These are phyloP conservation scores for Serranochromis macrocephalus DNA, from an alignment of 2,113 vertebrate species.

Conservation along the genomic window DNA sequence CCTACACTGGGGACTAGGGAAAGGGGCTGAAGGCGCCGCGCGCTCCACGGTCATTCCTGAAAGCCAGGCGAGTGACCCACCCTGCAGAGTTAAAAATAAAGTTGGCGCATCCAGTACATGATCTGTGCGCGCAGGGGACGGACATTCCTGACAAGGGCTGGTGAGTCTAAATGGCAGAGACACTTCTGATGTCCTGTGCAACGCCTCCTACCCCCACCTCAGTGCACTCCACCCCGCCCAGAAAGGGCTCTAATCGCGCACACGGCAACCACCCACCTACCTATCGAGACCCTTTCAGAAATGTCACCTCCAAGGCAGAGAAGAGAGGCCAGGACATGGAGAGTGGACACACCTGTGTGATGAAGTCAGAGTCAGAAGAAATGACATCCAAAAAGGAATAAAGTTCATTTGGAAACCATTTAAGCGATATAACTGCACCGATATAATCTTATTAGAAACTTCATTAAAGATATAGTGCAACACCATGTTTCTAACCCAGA, in stretches of 20 bases:
- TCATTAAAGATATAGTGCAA: not conserved
- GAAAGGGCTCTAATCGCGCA: conserved; percentile 25
- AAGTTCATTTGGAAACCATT: not conserved
- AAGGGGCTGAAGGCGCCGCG: conserved; percentile 36
- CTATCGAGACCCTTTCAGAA: not conserved
- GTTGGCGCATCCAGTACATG: conserved; percentile 54
- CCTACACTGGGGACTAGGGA: conserved; percentile 32
- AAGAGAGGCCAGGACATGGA: not conserved
- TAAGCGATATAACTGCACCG: not conserved
- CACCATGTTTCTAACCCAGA: not conserved
- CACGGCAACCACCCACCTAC: not conserved
- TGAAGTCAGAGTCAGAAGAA: not conserved
- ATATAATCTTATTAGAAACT: not conserved
- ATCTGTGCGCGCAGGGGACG: conserved; percentile 51
- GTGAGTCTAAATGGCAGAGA: conserved; percentile 74
- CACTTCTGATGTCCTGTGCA: conserved; percentile 34
- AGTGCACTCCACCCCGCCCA: conserved; percentile 4
- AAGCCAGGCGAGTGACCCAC: conserved; percentile 62
- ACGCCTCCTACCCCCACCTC: not conserved
- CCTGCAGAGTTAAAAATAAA: conserved; percentile 77
- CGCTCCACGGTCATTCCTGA: conserved; percentile 62
- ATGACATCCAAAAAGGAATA: not conserved
- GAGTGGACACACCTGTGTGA: not conserved
- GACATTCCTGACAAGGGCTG: conserved; percentile 68
- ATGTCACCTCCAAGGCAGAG: conserved; percentile 35